Conservation (phyloP, 2,797 vertebrate species). For the Rhincodon typus region DNA sequence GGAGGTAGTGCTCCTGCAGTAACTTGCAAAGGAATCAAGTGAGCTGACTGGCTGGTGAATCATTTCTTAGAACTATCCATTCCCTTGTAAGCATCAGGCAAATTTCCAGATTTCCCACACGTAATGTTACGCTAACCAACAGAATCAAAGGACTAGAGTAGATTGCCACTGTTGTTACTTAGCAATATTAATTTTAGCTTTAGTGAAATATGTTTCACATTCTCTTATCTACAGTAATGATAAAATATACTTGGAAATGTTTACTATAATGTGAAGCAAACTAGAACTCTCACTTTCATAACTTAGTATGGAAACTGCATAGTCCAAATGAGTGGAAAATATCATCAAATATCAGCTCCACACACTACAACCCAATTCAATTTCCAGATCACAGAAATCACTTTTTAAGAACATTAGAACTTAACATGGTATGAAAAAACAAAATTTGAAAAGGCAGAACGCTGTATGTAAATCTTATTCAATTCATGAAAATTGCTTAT, state of each 20-base stretch:
- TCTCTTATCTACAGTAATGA: background rate
- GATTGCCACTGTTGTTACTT: background rate
- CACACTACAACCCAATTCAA: background rate
- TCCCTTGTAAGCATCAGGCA: background rate
- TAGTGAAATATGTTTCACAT: background rate
- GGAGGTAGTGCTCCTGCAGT: background rate
- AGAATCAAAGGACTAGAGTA: background rate
- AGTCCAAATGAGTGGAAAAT: background rate
- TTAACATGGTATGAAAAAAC: background rate
- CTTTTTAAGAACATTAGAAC: background rate
- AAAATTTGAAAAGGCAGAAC: background rate
- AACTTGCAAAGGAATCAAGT: background rate
- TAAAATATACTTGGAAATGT: too few relatives aligned
- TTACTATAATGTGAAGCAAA: too few relatives aligned
- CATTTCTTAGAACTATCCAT: background rate
- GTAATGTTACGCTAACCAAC: background rate
- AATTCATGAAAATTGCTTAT: background rate
- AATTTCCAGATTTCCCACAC: background rate
- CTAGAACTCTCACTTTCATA: background rate
- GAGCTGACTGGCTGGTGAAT: background rate
- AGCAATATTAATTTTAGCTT: background rate
- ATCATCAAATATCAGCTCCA: background rate
- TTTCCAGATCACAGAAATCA: background rate
- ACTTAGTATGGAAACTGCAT: background rate
- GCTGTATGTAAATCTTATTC: background rate